Evolutionary conservation across 2,797 vertebrate species (phyloP).

Genomic region (Sebastes jordani): DNA sequence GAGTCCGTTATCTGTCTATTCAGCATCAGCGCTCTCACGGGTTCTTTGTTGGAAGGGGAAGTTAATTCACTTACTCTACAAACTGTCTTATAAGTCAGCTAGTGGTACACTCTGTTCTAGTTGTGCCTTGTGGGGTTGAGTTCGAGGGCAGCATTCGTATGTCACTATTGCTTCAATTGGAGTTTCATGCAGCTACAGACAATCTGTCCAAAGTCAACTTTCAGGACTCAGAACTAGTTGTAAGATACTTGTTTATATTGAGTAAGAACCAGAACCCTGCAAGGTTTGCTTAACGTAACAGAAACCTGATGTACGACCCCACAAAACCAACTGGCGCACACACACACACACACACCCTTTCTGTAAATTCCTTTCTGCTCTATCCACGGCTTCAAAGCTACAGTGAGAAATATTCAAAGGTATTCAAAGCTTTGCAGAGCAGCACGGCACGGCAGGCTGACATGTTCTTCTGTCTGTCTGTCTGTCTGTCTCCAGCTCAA

Average conservation of each 20-base stretch:
- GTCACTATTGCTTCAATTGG: not conserved
- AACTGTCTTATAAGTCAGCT: conserved; percentile 20
- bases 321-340: not conserved
- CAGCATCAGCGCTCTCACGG: conserved; percentile 55
- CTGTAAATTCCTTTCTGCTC: not conserved
- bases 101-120: conserved; percentile 31
- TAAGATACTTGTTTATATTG: not conserved
- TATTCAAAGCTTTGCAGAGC: too few relatives aligned
- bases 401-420: too few relatives aligned
- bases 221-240: not conserved
- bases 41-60: conserved; percentile 30
- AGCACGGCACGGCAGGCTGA: too few relatives aligned
- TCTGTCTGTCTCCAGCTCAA: too few relatives aligned
- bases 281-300: not conserved
- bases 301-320: not conserved
- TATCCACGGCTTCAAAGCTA: not conserved
- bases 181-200: not conserved
- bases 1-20: conserved; percentile 3
- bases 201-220: not conserved
- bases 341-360: not conserved
- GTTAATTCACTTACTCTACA: conserved; percentile 64
- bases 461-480: too few relatives aligned
- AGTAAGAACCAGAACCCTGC: not conserved
- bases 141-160: conserved; percentile 11
- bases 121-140: conserved; percentile 3